Base-by-base conservation (phyloP, 2,797 vertebrate species). In the Petrocephalus schoutedeni region DNA sequence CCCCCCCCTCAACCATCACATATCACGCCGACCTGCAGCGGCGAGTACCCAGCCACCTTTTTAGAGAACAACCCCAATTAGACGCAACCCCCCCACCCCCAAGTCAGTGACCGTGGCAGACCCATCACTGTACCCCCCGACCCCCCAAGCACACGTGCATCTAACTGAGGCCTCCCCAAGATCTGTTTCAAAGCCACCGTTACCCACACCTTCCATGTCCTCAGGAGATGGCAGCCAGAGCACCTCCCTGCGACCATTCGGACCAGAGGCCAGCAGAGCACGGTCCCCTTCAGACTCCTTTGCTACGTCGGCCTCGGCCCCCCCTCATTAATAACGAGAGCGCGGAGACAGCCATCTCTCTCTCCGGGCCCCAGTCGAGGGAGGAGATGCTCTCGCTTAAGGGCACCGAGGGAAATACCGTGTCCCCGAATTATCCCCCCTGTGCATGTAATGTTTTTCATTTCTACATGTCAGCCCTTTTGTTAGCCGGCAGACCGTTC, bases 11-110 rank as follows among this genome's bases (percentile, higher is more conserved):
- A 58, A 23, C 87, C 90, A 91, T 91, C 89, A 89, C 64, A 82
- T 56, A 89, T 89, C 88, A 91, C 58, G 87, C 88, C 89, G 90
- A 90, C 92, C 90, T 89, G 88, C 41, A 85, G 87, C 32, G 45
- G 5, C 61, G n/a, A 51, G 51, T 88, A 85, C 64, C 87, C 87
- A 53, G 84, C 16, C 64, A 53, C 61, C 36, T 3, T 64, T 74
- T 85, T 53, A 88, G 58, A 87, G 51, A 85, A 19, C 58, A 45
- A 58, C 67, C 57, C 74, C 32, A 53, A 83, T 85, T 74, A 86
- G 45, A 21, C 1, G 2, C 10, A 77, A n/a, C n/a, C n/a, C n/a
- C n/a, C 86, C 41, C 5, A 6, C n/a, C 7, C 2, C 58, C 58
- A 61, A 23, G n/a, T 61, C 58, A 23, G 58, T 61, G 86, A 32